These are phyloP conservation scores for Cryptus armator DNA, from an alignment of 2,888 invertebrate species.

Conservation along the genomic window DNA sequence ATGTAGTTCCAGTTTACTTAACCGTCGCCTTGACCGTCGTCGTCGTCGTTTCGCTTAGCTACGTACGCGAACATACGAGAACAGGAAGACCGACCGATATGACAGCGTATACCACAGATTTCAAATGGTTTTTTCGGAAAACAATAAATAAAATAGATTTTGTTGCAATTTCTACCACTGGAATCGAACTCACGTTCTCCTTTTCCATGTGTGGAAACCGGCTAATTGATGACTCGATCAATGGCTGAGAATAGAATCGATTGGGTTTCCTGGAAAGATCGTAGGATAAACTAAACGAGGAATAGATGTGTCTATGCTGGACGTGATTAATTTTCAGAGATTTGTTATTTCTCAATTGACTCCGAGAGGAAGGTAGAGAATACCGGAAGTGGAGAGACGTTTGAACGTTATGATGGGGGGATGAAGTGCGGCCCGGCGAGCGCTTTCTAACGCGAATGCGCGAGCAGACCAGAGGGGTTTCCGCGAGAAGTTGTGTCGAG, in stretches of 20 bases:
- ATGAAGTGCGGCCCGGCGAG: slow-evolving; percentile 46
- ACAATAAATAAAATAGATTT: slow-evolving; percentile 25
- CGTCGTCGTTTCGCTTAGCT: slow-evolving; percentile 1
- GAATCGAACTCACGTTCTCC: slow-evolving; percentile 33
- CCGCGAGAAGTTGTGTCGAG: slow-evolving; percentile 1
- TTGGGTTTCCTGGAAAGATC: slow-evolving; percentile 58
- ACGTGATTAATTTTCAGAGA: slow-evolving; percentile 58
- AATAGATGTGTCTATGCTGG: not conserved
- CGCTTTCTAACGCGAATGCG: slow-evolving; percentile 63
- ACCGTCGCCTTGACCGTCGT: slow-evolving; percentile 59
- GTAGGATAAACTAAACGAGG: not conserved
- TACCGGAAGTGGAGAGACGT: slow-evolving; percentile 63
- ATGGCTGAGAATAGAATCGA: slow-evolving; percentile 48
- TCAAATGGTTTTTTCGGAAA: slow-evolving; percentile 51
- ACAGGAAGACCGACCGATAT: slow-evolving; percentile 24
- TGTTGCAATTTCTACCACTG: slow-evolving; percentile 3
- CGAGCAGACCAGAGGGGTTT: slow-evolving; percentile 39
- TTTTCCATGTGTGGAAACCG: slow-evolving; percentile 46
- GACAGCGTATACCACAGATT: slow-evolving; percentile 15
- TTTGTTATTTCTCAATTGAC: slow-evolving; percentile 64
- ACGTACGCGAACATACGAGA: slow-evolving; percentile 11
- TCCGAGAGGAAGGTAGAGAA: slow-evolving; percentile 42
- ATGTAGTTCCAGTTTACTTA: slow-evolving; percentile 74
- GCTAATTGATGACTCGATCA: slow-evolving; percentile 43
- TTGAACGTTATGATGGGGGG: slow-evolving; percentile 44